A percentile compares a stretch with the other conserved stretches of the same genome.
Conservation (phyloP, 1,140 invertebrate species). For the Magallana gigas region DNA sequence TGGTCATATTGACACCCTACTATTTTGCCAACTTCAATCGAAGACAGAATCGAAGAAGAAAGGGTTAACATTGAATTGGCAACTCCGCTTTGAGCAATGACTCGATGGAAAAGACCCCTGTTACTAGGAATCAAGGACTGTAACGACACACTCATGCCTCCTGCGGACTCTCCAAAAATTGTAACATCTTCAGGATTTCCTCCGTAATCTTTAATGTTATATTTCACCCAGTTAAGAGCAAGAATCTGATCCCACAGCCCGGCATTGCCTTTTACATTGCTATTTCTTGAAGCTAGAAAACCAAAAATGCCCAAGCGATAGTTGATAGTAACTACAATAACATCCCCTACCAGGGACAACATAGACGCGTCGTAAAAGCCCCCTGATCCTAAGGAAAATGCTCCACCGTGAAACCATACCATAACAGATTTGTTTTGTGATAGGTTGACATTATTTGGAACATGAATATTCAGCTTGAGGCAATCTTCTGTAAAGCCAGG, state of each 20-base stretch:
- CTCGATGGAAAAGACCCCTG: conserved; percentile 56
- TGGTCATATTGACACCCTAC: neutral
- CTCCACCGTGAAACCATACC: conserved; percentile 86
- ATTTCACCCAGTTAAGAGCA: conserved; percentile 86
- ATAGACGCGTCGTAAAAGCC: conserved; percentile 91
- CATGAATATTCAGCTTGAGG: conserved; percentile 55
- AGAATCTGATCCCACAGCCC: conserved; percentile 88
- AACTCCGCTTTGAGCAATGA: conserved; percentile 60
- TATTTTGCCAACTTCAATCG: conserved; percentile 40
- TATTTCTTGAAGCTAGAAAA: conserved; percentile 83
- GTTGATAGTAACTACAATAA: conserved; percentile 87
- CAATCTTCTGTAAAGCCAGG: conserved; percentile 53
- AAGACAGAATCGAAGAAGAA: neutral
- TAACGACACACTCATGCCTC: conserved; percentile 93
- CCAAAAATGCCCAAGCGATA: conserved; percentile 92
- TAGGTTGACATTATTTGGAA: conserved; percentile 37
- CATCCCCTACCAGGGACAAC: conserved; percentile 86
- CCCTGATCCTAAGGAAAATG: conserved; percentile 91
- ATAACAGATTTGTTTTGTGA: conserved; percentile 33
- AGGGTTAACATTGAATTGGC: conserved; percentile 6
- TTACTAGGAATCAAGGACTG: conserved; percentile 79
- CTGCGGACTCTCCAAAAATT: conserved; percentile 95
- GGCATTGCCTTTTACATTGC: conserved; percentile 73
- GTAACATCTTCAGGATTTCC: conserved; percentile 96
- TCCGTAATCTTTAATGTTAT: conserved; percentile 93